Evolutionary conservation across 2,888 invertebrate genomes (phyloP), one percentile per base, ranked within the genome.

Genomic region (Taenaris catops): DNA sequence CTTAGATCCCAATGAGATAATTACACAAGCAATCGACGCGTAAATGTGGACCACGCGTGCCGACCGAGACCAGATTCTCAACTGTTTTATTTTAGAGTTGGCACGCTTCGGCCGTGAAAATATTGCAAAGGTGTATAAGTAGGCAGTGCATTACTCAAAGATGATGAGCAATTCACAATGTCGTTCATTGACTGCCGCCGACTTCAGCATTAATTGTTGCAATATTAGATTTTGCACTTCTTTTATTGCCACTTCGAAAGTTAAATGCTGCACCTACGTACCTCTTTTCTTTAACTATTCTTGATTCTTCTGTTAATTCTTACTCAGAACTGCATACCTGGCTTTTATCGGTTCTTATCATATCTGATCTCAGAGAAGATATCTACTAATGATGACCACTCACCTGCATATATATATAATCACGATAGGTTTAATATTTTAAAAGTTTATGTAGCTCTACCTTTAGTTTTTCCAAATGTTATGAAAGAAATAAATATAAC

Each of bases 51-150:
- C 48, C 52, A 62, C 72, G 71, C 72, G 74, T 66, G 58, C 55
- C 60, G 61, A 56, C 63, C 63, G 55, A 65, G 63, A 64, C 74
- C 62, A 73, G 66, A 74, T 63, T 63, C 66, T 63, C 66, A 63
- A 84, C 83, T 83, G 83, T 79, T 78, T 83, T 81, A 83, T 81
- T 83, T 84, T 80, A 66, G 78, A 63, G 55, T 66, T 72, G 70
- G 69, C 74, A 58, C 53, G 50, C 63, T 60, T 52, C 70, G 81
- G 58, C 83, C 80, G 58, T 81, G 83, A 81, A 80, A 68, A 73
- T 58, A 58, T 62, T 73, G 74, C 74, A 68, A 62, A 74, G 67
- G 65, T 68, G 49, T 52, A 49, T 32, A 38, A 9, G 37, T 46
- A 59, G 41, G 52, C 54, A 57, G 61, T 53, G 38, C 45, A 41